phyloP scores from a whole-genome alignment of 2,113 vertebrate species.

The Notothenia rossii region DNA sequence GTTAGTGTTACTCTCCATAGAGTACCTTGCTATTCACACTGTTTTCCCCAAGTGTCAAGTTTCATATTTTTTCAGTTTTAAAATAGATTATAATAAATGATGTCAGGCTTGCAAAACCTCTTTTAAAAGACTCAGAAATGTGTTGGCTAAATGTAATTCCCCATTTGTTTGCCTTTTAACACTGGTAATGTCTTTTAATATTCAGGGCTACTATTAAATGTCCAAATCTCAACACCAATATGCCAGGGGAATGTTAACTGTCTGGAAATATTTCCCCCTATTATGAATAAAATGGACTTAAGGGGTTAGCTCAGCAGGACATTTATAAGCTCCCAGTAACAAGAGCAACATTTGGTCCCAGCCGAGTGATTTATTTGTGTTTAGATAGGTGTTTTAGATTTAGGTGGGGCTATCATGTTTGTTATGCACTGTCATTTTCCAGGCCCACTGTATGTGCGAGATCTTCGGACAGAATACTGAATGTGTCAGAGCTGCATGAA shows the following conservation, averaged over 20 bases:
- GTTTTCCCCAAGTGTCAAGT: not conserved
- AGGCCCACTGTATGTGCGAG: not conserved
- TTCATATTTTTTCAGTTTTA: not conserved
- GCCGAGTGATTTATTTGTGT: conserved; percentile 9
- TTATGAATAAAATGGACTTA: not conserved
- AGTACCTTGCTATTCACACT: not conserved
- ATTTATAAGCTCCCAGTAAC: not conserved
- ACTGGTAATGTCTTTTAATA: not conserved
- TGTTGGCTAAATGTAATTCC: not conserved
- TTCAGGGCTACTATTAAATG: not conserved
- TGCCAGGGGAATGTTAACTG: not conserved
- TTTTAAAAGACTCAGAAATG: not conserved
- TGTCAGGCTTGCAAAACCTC: not conserved
- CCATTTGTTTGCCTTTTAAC: not conserved
- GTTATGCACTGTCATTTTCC: not conserved
- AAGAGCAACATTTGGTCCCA: conserved; percentile 15
- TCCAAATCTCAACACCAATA: not conserved
- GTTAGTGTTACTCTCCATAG: not conserved
- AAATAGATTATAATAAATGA: not conserved
- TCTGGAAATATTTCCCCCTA: not conserved
- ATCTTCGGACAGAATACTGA: not conserved
- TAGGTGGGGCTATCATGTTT: not conserved
- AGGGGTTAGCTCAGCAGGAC: not conserved
- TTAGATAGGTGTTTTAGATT: not conserved
- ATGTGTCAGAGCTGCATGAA: not conserved